Base-by-base conservation (phyloP, 2,113 vertebrate species). In the Excalfactoria chinensis region DNA sequence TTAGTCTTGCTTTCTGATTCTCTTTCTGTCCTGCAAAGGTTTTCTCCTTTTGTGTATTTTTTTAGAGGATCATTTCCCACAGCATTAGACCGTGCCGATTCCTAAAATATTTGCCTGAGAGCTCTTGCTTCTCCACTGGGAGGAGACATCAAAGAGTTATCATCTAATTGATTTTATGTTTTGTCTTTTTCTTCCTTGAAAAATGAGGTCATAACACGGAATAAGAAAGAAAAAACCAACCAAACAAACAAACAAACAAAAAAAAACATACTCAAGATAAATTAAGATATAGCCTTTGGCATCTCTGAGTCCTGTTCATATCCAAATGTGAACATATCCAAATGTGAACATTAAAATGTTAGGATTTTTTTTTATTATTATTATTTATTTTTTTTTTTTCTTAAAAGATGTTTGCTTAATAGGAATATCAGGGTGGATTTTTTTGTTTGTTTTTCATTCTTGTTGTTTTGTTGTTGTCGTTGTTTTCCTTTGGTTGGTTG, bases 131-230 rank as follows among this genome's bases (percentile, higher is more conserved):
- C 26, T 86, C 64, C 41, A 19, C 12, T 87, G 88, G 68, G 78
- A 95, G 41, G 22, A 60, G 22, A 67, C 85, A 89, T 94, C 75
- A 91, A 95, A 94, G 85, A 70, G 28, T 59, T 85, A 51, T 40
- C 10, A 73, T 77, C 55, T 88, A 94, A 93, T 83, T 94, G 41
- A 91, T 88, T 93, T 88, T 80, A 28, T 63, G 35, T 89, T 92
- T 93, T 95, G 51, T 73, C 37, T 59, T 87, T 88, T 93, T 58
- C 40, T 74, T 91, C 37, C 60, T 43, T 80, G 37, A 80, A 91
- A 93, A 94, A 80, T 58, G 46, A 89, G 75, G 85, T 77, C 82
- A 63, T 55, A 92, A 70, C 43, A 80, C 37, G 88, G 22, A 7
- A 34, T 83, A 82, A 79, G 35, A 32, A 56, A 56, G 18, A 40